Percentiles rank a stretch among this genome's conserved stretches.
Conservation (phyloP, 2,888 invertebrate genomes). For the Malacosoma neustria region DNA sequence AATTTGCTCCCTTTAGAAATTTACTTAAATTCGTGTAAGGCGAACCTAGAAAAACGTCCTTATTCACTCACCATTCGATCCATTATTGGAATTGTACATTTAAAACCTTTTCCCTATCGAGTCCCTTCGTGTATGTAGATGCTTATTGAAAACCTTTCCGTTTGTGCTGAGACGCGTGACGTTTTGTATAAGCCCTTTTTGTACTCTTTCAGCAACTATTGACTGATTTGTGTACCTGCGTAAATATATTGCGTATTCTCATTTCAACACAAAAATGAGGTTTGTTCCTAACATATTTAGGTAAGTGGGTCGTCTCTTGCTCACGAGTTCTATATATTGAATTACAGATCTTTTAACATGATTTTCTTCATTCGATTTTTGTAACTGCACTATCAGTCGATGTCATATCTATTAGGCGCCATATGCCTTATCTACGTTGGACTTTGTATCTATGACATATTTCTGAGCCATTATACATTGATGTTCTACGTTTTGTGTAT, state of each 20-base stretch:
- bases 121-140: slow-evolving; percentile 39
- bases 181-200: slow-evolving; percentile 39
- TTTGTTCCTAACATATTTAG: slow-evolving; percentile 12
- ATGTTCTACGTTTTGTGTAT: no score
- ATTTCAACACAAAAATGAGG: slow-evolving; percentile 18
- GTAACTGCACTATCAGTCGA: no score
- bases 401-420: no score
- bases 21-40: slow-evolving; percentile 43
- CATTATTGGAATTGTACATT: slow-evolving; percentile 57
- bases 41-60: slow-evolving; percentile 33
- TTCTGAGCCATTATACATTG: no score
- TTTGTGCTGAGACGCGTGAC: slow-evolving; percentile 42
- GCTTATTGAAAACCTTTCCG: slow-evolving; percentile 41
- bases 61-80: slow-evolving; percentile 41
- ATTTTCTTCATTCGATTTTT: no score
- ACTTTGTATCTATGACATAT: no score
- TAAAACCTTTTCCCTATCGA: slow-evolving; percentile 46
- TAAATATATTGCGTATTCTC: slow-evolving; percentile 24
- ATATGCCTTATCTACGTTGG: no score
- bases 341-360: no score
- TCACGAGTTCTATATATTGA: no score
- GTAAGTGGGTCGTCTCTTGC: slow-evolving; percentile 5
- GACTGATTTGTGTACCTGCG: slow-evolving; percentile 22
- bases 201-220: slow-evolving; percentile 34
- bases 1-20: slow-evolving; percentile 52